These are phyloP conservation scores for Macrochelys suwanniensis DNA, from an alignment of 2,797 vertebrate species.

Conservation along the genomic window DNA sequence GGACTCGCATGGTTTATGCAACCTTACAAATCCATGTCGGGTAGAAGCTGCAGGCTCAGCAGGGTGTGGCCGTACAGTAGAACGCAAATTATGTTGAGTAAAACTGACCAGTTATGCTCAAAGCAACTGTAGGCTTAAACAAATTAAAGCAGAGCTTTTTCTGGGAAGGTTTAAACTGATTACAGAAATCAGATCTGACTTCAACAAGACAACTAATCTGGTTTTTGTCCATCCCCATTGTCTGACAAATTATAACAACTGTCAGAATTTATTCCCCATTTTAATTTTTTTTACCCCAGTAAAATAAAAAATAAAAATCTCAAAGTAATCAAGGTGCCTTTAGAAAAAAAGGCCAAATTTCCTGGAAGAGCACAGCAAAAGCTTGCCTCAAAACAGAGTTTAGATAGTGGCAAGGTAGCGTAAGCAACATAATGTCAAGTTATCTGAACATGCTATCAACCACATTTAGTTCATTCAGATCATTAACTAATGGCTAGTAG, in stretches of 20 bases:
- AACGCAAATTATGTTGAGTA: neutral
- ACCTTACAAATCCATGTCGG: accelerated
- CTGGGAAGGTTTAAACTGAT: neutral
- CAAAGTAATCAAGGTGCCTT: neutral
- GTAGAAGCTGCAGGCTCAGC: accelerated
- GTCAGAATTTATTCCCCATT: neutral
- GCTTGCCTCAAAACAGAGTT: accelerated
- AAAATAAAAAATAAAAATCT: no score
- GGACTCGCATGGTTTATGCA: accelerated
- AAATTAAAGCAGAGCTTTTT: neutral
- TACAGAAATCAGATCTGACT: neutral
- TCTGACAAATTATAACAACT: accelerated
- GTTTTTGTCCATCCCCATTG: neutral
- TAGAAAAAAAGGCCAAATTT: neutral
- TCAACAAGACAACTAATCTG: neutral
- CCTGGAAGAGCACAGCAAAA: accelerated
- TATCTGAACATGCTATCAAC: neutral
- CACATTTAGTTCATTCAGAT: neutral
- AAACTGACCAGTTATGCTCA: neutral
- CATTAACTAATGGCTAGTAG: neutral
- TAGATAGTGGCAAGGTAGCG: neutral
- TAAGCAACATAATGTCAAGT: neutral
- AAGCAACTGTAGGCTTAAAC: neutral
- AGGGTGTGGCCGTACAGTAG: neutral
- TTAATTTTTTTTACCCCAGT: neutral